Evolutionary conservation across 2,888 invertebrate species (phyloP), one percentile per base, ranked within the genome.

Genomic region (Axea sp.): DNA sequence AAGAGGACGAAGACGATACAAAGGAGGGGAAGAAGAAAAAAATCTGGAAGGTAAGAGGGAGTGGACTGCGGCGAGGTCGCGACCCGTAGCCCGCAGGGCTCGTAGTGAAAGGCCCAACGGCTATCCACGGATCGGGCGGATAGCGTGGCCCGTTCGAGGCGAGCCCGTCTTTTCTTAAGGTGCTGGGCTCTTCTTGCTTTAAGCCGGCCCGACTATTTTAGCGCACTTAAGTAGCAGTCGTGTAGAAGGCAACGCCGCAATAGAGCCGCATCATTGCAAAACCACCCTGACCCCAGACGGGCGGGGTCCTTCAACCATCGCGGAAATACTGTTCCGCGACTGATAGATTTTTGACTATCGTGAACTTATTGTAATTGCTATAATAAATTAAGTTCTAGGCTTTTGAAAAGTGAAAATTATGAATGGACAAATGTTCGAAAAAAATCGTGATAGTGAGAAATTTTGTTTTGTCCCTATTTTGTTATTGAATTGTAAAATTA

Each of bases 51-150:
- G 78, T 77, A 78, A 81, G 83, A 83, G 82, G 86, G 84, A 84
- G 84, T 84, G 83, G 84, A 84, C 83, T 81, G 78, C 82, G 83
- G 79, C 82, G 83, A 84, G 86, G 86, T 87, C 86, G 85, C 84
- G 86, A 87, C 86, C 87, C 81, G 85, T 81, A 86, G 85, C 83
- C 85, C 80, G 80, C 81, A 84, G 84, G 82, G 76, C 79, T 59
- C 80, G 78, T 78, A 82, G 85, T 85, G 86, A 86, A 85, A 86
- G 86, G 84, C 85, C 86, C 84, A 83, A 82, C 83, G 85, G 86
- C 86, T 83, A 84, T 85, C 81, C 83, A 82, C 77, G 79, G 76
- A 77, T 75, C 74, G 69, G 76, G 64, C 64, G 53, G 64, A 68
- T 68, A 73, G 68, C 68, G 64, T 60, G 33, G 76, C 73, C 75